Evolutionary conservation across 2,888 invertebrate genomes (phyloP), one percentile per base, ranked within the genome.

Genomic region (Dicyrtoma fusca): DNA sequence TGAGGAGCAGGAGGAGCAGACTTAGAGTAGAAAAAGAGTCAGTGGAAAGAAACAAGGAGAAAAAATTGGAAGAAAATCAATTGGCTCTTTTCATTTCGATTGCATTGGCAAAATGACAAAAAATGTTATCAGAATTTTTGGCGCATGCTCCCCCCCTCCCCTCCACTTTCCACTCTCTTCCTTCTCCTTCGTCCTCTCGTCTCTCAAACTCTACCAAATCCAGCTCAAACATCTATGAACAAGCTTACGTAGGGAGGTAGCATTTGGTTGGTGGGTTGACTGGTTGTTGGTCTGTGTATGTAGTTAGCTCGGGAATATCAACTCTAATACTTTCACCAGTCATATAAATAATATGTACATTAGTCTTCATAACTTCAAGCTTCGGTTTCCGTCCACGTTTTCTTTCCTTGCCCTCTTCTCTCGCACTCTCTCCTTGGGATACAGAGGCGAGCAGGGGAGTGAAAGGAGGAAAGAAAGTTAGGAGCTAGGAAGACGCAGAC

Each of bases 101-200:
- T 73, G 72, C 75, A 75, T 75, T 76, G 75, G 75, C 76, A 75
- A 76, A 76, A 76, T 76, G 76, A 77, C 77, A 77, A 77, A 77
- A 75, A 75, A 77, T 75, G 74, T 75, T 75, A 75, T 75, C 69
- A 75, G 75, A 77, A 74, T 74, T 77, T 76, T 75, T 75, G 62
- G 75, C 75, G 73, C 75, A 75, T 73, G 75, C 75, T 71, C 68
- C 44, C 45, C 65, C 44, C 57, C 25, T 25, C n/a, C 19, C 57
- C 45, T 21, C 44, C 44, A 42, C 42, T 57, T 42, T 45, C 26
- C 17, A 42, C 47, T 44, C 19, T 49, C 23, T 63, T 14, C 47
- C 44, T 26, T 49, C 26, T 13, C 44, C 53, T 49, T 25, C 25
- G 49, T 47, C 63, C 44, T 44, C 44, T 63, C 4, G n/a, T 17